A percentile compares a stretch with the other conserved stretches of the same genome.
Evolutionary conservation across 2,113 vertebrate species (phyloP).

Genomic region (Bambusicola thoracicus): DNA sequence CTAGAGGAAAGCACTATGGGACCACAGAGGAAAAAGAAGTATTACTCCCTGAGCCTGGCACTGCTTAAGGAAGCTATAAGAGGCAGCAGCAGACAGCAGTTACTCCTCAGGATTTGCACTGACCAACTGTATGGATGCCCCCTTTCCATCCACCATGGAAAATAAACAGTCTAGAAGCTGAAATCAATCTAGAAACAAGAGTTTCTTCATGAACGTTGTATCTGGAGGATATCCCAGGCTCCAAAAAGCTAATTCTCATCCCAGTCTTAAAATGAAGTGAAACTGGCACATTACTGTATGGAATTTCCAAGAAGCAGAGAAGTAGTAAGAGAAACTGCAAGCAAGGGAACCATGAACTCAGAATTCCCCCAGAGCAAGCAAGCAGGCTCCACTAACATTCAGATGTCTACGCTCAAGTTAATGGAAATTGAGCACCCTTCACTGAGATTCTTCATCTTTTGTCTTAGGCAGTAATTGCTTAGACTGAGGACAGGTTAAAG

Average conservation of each 20-base stretch:
- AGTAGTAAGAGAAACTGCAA: background rate
- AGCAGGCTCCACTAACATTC: background rate
- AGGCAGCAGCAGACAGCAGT: background rate
- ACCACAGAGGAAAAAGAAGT: background rate
- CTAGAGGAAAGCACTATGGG: background rate
- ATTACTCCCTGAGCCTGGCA: background rate
- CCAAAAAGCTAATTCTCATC: background rate
- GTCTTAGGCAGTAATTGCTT: background rate
- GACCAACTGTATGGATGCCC: background rate
- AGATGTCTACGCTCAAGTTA: background rate
- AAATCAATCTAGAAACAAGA: background rate
- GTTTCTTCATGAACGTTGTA: background rate
- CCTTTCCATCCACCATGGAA: background rate
- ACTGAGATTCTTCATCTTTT: background rate
- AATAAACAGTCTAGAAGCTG: background rate
- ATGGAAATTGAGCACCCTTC: background rate
- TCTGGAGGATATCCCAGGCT: background rate
- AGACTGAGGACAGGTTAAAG: background rate
- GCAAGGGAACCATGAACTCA: background rate
- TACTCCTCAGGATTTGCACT: background rate
- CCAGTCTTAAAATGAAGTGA: background rate
- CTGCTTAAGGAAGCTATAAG: background rate
- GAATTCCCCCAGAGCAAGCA: background rate
- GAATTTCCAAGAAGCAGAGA: background rate
- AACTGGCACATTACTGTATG: background rate